Evolutionary conservation across 2,888 invertebrate genomes (phyloP), one percentile per base, ranked within the genome.

Genomic region (Scaptodrosophila latifasciaeformis): DNA sequence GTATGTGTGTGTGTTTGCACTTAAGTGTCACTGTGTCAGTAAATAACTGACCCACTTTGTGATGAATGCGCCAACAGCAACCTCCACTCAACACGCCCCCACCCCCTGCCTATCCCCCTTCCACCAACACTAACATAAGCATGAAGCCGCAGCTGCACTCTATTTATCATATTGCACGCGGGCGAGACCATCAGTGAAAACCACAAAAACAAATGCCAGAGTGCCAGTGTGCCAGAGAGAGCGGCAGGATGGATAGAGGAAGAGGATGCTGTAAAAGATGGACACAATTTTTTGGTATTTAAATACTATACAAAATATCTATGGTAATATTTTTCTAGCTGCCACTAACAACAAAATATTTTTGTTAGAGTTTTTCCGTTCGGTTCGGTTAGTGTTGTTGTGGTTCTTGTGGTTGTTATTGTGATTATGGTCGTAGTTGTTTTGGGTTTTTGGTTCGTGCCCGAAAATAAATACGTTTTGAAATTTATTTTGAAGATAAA

Each of bases 31-130:
- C 58, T 66, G 78, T 78, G 78, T 65, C 75, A 78, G 76, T 67
- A 78, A 74, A 75, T 72, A 65, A 60, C 80, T 77, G 77, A 81
- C 77, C 77, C 77, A 77, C 72, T 77, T 77, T 66, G 54, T 54
- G 68, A 74, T 70, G 63, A 69, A 67, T 75, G 68, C 62, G 47
- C 44, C 60, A 62, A 53, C 56, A 49, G 47, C 60, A 62, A 53
- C 56, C 62, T 4, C 49, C 58, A 24, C 50, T 7, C 15, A 27
- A 30, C 31, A 15, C 24, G 29, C 24, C 24, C 37, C 13, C 37
- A 37, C 18, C 15, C 9, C 35, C 13, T 17, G 13, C n/a, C n/a
- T n/a, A n/a, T n/a, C n/a, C n/a, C n/a, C n/a, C n/a, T n/a, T n/a
- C n/a, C n/a, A 35, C 27, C 49, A 45, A 9, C 51, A 45, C 5